Conservation (phyloP, 2,888 invertebrate genomes). For the Cryptophagus acutangulus region DNA sequence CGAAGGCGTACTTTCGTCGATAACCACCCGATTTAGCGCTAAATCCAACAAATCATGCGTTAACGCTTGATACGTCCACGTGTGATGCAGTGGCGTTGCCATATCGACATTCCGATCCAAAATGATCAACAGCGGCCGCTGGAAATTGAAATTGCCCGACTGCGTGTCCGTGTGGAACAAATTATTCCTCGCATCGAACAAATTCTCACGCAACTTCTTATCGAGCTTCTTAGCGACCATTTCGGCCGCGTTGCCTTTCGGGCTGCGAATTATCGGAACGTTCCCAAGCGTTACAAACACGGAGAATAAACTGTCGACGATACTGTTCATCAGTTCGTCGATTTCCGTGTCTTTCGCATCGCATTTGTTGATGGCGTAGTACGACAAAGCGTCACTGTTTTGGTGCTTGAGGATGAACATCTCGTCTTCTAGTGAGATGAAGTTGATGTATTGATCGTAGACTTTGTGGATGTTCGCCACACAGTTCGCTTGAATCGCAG, state of each 20-base stretch:
- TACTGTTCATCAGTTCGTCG: conserved; percentile 86
- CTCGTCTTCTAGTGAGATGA: conserved; percentile 96
- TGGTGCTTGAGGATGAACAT: conserved; percentile 92
- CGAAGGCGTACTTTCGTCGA: conserved; percentile 41
- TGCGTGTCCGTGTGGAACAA: conserved; percentile 85
- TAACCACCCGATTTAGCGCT: conserved; percentile 68
- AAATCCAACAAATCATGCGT: conserved; percentile 94
- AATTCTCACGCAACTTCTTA: conserved; percentile 92
- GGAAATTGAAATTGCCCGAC: conserved; percentile 76
- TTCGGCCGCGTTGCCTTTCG: conserved; percentile 95
- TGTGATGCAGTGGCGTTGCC: conserved; percentile 97
- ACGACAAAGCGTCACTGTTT: conserved; percentile 84
- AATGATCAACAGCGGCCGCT: conserved; percentile 86
- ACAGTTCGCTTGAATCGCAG: conserved; percentile 84
- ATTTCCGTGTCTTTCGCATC: conserved; percentile 94
- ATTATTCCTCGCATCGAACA: conserved; percentile 95
- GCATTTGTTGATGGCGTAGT: conserved; percentile 92
- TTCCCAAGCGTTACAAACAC: conserved; percentile 83
- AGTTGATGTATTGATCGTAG: conserved; percentile 97
- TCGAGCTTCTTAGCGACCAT: conserved; percentile 97
- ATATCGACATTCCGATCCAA: conserved; percentile 93
- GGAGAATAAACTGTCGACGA: conserved; percentile 95
- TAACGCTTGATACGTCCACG: conserved; percentile 99
- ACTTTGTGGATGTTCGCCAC: conserved; percentile 93
- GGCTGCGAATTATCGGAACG: conserved; percentile 87